Conservation (phyloP, 2,888 invertebrate species). For the Agrotis ipsilon region DNA sequence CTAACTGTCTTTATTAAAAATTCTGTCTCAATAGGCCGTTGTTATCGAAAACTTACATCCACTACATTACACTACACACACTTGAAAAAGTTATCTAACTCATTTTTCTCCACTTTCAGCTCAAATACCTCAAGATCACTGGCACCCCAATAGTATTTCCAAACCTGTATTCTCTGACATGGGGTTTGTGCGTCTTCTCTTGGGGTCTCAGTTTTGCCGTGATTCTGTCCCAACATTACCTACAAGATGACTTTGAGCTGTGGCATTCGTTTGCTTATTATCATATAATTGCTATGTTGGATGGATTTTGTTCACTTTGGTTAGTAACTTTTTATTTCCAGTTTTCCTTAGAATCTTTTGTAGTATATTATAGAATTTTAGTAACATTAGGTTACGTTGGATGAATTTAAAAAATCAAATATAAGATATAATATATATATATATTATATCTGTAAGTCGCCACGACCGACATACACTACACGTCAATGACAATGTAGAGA, state of each 20-base stretch:
- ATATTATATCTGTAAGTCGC: too few species aligned
- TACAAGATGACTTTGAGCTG: slow-evolving; percentile 93
- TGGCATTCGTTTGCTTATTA: slow-evolving; percentile 95
- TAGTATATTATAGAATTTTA: too few species aligned
- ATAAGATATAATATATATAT: too few species aligned
- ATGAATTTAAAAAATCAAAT: too few species aligned
- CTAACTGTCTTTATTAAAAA: neutral
- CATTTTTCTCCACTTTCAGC: slow-evolving; percentile 73
- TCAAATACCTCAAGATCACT: slow-evolving; percentile 92
- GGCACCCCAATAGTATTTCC: slow-evolving; percentile 93
- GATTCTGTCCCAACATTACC: slow-evolving; percentile 93
- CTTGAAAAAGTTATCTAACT: too few species aligned
- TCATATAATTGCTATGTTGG: slow-evolving; percentile 94
- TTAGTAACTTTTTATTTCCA: slow-evolving; percentile 69
- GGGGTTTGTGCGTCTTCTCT: slow-evolving; percentile 92
- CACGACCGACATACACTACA: too few species aligned
- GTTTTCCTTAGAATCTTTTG: too few species aligned
- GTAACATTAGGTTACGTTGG: too few species aligned
- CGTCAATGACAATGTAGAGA: too few species aligned
- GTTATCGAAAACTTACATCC: too few species aligned
- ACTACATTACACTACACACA: too few species aligned
- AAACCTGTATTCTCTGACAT: slow-evolving; percentile 92
- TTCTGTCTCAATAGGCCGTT: neutral
- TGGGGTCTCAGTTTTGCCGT: slow-evolving; percentile 93
- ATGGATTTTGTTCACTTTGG: slow-evolving; percentile 94